Evolutionary conservation across 2,888 invertebrate genomes (phyloP).

Genomic region (Campoplex nolae): DNA sequence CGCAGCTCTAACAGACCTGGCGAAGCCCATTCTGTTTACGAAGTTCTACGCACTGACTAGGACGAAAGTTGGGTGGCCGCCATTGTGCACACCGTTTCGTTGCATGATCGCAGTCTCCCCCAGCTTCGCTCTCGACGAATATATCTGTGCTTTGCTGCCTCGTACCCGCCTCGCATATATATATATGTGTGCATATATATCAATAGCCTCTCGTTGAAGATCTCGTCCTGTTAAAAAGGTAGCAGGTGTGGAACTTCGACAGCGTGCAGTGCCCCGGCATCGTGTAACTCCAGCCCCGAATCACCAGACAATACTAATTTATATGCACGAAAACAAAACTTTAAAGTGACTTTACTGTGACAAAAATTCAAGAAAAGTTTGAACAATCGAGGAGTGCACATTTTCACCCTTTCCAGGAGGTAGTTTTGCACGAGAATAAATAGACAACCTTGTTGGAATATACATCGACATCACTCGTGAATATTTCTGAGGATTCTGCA

Average conservation of each 20-base stretch:
- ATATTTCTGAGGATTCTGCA: neutral
- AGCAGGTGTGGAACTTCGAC: constrained; percentile 76
- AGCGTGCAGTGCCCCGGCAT: constrained; percentile 44
- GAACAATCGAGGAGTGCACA: neutral
- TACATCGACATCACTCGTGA: neutral
- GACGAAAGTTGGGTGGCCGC: constrained; percentile 79
- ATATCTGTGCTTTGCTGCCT: constrained; percentile 26
- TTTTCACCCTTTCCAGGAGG: neutral
- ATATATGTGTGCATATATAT: constrained; percentile 7
- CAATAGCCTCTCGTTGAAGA: constrained; percentile 26
- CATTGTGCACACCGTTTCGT: constrained; percentile 73
- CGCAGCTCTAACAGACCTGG: constrained; percentile 45
- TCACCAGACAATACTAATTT: constrained; percentile 76
- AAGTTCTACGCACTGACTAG: constrained; percentile 78
- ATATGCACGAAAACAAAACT: constrained; percentile 61
- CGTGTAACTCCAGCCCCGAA: constrained; percentile 59
- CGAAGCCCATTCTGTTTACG: constrained; percentile 75
- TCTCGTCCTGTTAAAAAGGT: constrained; percentile 74
- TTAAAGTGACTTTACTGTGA: constrained; percentile 20
- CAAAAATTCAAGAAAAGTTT: constrained; percentile 15
- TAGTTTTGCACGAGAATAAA: neutral
- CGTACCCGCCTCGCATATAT: constrained; percentile 25
- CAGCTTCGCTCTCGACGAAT: neutral
- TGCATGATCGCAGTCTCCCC: constrained; percentile 39
- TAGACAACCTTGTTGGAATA: neutral